phyloP scores from a whole-genome alignment of 2,888 invertebrate species.

The Caenorhabditis imperialis region DNA sequence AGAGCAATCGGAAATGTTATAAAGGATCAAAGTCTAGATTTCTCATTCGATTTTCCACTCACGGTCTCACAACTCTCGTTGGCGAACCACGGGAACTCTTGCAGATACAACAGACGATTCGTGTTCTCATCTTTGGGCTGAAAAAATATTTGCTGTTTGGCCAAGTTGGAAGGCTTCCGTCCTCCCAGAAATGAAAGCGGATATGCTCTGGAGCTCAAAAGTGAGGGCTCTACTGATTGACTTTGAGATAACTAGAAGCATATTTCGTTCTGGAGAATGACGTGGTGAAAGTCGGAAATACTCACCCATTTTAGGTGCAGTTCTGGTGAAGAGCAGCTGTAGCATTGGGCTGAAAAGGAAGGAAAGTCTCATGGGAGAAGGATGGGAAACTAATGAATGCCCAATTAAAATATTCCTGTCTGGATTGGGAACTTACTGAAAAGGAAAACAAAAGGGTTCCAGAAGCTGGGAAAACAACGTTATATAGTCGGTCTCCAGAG shows the following conservation, averaged over 20 bases:
- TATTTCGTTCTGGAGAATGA: slow-evolving; percentile 8
- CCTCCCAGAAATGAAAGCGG: slow-evolving; percentile 4
- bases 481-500: too few species aligned
- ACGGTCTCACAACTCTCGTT: slow-evolving; percentile 69
- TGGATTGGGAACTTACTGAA: neutral
- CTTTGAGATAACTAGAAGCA: too few species aligned
- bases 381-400: slow-evolving; percentile 12
- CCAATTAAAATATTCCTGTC: slow-evolving; percentile 15
- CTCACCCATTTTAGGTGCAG: slow-evolving; percentile 67
- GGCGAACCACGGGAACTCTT: slow-evolving; percentile 63
- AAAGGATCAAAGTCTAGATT: neutral
- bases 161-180: slow-evolving; percentile 12
- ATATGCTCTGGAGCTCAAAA: slow-evolving; percentile 8
- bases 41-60: slow-evolving; percentile 4
- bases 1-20: neutral
- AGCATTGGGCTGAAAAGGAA: slow-evolving; percentile 67
- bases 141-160: slow-evolving; percentile 11
- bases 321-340: slow-evolving; percentile 69
- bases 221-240: neutral
- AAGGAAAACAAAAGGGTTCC: neutral
- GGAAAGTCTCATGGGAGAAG: slow-evolving; percentile 1
- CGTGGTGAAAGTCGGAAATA: slow-evolving; percentile 14
- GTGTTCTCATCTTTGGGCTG: slow-evolving; percentile 62
- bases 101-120: slow-evolving; percentile 63
- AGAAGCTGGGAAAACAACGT: too few species aligned